phyloP scores from a whole-genome alignment of 2,888 invertebrate species.

The Microctonus brassicae region DNA sequence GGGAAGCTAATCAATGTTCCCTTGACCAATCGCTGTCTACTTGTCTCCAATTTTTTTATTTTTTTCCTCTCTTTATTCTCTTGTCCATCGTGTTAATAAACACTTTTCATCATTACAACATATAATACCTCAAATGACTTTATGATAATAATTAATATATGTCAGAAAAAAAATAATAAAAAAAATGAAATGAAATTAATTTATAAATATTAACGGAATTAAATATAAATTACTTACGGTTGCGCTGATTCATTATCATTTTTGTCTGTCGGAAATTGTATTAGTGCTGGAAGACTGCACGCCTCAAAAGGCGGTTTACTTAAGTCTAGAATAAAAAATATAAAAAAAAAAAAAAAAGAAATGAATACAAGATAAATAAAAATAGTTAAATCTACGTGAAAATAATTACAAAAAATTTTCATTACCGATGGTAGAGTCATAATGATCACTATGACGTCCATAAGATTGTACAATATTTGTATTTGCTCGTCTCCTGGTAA shows the following conservation, averaged over 20 bases:
- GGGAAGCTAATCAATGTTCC: slow-evolving; percentile 24
- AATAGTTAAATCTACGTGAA: background rate
- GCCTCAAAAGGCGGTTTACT: slow-evolving; percentile 60
- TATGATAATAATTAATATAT: background rate
- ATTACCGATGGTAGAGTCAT: slow-evolving; percentile 60
- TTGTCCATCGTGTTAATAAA: background rate
- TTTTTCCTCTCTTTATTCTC: background rate
- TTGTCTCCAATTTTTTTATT: background rate
- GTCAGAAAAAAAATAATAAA: background rate
- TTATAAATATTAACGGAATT: background rate
- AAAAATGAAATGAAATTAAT: background rate
- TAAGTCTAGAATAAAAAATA: no score
- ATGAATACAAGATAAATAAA: background rate
- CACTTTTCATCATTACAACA: background rate
- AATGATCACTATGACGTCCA: slow-evolving; percentile 61
- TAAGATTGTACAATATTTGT: slow-evolving; percentile 46
- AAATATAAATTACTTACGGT: slow-evolving; percentile 48
- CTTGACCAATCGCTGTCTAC: slow-evolving; percentile 5
- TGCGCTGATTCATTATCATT: slow-evolving; percentile 47
- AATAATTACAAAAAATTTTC: background rate
- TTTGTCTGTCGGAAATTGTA: slow-evolving; percentile 50
- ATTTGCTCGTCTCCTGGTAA: slow-evolving; percentile 52
- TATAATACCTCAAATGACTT: background rate
- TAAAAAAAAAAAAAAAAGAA: slow-evolving; percentile 29
- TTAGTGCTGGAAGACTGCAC: slow-evolving; percentile 59